Conservation (phyloP, 2,888 invertebrate species). For the Meteorus colon region DNA sequence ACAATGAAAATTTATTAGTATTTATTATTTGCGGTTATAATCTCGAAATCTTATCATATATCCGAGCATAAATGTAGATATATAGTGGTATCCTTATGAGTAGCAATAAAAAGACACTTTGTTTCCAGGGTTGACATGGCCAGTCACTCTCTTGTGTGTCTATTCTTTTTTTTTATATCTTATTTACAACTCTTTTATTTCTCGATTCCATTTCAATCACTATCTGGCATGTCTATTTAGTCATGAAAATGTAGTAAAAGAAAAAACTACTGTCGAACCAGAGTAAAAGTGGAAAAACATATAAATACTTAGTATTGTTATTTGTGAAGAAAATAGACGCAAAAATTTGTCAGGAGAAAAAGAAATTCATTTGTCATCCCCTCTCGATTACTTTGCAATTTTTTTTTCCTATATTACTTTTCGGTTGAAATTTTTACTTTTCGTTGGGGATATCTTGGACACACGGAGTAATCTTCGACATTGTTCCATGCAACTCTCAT, state of each 20-base stretch:
- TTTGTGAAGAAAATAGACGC: too few species aligned
- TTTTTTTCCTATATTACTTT: background rate
- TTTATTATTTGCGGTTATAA: constrained; percentile 31
- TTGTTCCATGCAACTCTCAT: constrained; percentile 44
- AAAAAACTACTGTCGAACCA: background rate
- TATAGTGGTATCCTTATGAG: constrained; percentile 59
- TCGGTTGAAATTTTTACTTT: constrained; percentile 34
- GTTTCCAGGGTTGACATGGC: constrained; percentile 65
- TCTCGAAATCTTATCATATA: constrained; percentile 71
- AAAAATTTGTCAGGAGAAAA: too few species aligned
- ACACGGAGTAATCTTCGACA: constrained; percentile 49
- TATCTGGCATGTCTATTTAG: background rate
- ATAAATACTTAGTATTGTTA: too few species aligned
- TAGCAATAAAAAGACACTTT: constrained; percentile 71
- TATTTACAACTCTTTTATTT: constrained; percentile 74
- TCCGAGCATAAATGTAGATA: constrained; percentile 69
- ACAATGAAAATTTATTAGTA: too few species aligned
- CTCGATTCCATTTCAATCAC: constrained; percentile 73
- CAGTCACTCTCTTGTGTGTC: constrained; percentile 65
- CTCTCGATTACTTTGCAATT: background rate
- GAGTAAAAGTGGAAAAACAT: background rate
- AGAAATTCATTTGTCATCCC: background rate
- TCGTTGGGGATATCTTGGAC: constrained; percentile 4
- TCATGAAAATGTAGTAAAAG: constrained; percentile 2
- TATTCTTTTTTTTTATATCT: constrained; percentile 62